Evolutionary conservation across 1,140 invertebrate species (phyloP).

Genomic region (Drosophila ironensis): DNA sequence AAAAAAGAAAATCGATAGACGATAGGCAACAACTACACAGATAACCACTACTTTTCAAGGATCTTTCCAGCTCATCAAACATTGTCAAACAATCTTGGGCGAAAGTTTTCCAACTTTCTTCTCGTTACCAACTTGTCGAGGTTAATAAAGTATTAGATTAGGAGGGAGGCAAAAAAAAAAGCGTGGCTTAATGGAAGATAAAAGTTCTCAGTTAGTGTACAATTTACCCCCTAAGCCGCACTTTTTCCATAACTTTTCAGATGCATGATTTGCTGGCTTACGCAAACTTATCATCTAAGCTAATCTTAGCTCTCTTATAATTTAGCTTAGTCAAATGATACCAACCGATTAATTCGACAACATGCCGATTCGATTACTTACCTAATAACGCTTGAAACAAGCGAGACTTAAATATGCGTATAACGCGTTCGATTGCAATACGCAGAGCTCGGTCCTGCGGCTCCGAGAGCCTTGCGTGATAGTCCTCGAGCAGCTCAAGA

Average conservation of each 20-base stretch:
- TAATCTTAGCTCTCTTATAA: too few relatives aligned
- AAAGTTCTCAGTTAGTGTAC: too few relatives aligned
- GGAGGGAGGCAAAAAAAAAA: too few relatives aligned
- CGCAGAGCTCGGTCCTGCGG: conserved; percentile 96
- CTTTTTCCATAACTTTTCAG: too few relatives aligned
- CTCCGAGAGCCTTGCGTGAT: conserved; percentile 94
- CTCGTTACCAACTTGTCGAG: not conserved
- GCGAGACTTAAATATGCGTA: conserved; percentile 98
- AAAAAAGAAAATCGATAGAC: conserved; percentile 31
- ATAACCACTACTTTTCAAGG: conserved; percentile 39
- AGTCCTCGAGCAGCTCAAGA: conserved; percentile 97
- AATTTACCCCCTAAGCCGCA: too few relatives aligned
- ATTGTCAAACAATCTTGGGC: conserved; percentile 23
- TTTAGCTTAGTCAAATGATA: too few relatives aligned
- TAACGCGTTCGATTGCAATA: conserved; percentile 97
- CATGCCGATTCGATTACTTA: conserved; percentile 84
- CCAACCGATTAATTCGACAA: not conserved
- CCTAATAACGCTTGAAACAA: conserved; percentile 98
- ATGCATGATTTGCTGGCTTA: too few relatives aligned
- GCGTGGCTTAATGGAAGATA: too few relatives aligned
- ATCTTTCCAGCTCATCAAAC: conserved; percentile 36
- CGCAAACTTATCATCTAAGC: not conserved
- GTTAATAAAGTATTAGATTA: not conserved
- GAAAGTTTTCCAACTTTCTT: conserved; percentile 18
- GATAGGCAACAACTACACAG: conserved; percentile 29